Percentiles rank a stretch among this genome's conserved stretches.
Conservation (phyloP, 2,888 invertebrate genomes). For the Ormyrus labotus region DNA sequence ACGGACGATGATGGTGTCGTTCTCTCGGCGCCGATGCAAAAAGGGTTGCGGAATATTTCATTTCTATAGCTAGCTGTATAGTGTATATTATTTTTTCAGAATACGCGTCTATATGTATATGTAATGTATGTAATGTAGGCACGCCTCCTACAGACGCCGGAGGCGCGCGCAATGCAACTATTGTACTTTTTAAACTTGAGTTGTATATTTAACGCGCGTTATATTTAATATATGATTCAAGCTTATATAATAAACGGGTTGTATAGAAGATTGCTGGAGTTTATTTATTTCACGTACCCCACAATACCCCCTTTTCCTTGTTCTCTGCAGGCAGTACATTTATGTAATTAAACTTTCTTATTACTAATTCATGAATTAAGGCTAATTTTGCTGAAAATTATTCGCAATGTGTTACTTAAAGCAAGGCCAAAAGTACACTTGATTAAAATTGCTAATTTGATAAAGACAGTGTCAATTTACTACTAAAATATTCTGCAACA, state of each 20-base stretch:
- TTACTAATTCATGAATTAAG: too few relatives aligned
- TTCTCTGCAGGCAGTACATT: neutral
- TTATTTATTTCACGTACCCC: slow-evolving; percentile 14
- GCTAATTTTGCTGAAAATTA: too few relatives aligned
- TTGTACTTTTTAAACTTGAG: slow-evolving; percentile 68
- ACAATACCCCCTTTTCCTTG: neutral
- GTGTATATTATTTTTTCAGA: slow-evolving; percentile 62
- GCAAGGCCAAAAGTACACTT: too few relatives aligned
- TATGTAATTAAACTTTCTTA: too few relatives aligned
- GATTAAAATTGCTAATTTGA: too few relatives aligned
- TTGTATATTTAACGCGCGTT: slow-evolving; percentile 70
- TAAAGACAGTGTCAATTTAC: too few relatives aligned
- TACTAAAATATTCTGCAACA: too few relatives aligned
- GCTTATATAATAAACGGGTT: slow-evolving; percentile 73
- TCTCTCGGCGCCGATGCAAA: too few relatives aligned
- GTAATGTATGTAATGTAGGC: slow-evolving; percentile 54
- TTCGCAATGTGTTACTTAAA: too few relatives aligned
- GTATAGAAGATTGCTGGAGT: slow-evolving; percentile 65
- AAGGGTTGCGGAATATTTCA: slow-evolving; percentile 31
- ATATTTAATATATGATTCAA: slow-evolving; percentile 73
- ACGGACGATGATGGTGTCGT: neutral
- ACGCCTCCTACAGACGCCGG: slow-evolving; percentile 40
- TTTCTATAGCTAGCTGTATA: slow-evolving; percentile 62
- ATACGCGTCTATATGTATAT: slow-evolving; percentile 56
- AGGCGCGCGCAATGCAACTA: slow-evolving; percentile 24